Percentiles rank a stretch among this genome's conserved stretches.
These are phyloP conservation scores for Philhelius pedissequus DNA, from an alignment of 2,888 invertebrate species.

Conservation along the genomic window DNA sequence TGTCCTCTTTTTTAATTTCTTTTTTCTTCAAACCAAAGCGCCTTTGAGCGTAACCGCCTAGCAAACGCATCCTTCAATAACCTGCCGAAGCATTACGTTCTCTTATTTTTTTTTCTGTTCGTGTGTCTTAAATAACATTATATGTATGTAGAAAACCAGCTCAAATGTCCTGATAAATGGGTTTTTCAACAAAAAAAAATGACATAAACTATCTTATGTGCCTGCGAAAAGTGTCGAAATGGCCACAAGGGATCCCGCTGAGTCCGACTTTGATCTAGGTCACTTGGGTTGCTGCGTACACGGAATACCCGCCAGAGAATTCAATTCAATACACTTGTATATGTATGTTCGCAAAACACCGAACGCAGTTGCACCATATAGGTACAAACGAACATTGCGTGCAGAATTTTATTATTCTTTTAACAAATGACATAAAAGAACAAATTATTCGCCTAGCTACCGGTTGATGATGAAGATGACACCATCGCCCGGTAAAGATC, in stretches of 20 bases:
- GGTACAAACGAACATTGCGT: constrained; percentile 28
- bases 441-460: constrained; percentile 63
- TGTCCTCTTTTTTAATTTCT: constrained; percentile 48
- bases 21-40: constrained; percentile 52
- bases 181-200: constrained; percentile 40
- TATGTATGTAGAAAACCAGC: constrained; percentile 64
- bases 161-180: constrained; percentile 72
- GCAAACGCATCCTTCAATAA: constrained; percentile 41
- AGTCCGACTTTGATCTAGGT: constrained; percentile 72
- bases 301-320: constrained; percentile 70
- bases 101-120: constrained; percentile 31
- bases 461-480: constrained; percentile 63
- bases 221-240: constrained; percentile 74
- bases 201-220: constrained; percentile 62
- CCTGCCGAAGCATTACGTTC: neutral
- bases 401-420: constrained; percentile 23
- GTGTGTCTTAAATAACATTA: constrained; percentile 58
- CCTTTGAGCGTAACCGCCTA: constrained; percentile 68
- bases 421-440: constrained; percentile 47
- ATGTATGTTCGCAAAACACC: constrained; percentile 33
- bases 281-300: constrained; percentile 50
- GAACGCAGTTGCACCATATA: constrained; percentile 26
- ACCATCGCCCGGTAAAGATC: constrained; percentile 42
- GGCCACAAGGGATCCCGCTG: constrained; percentile 73
- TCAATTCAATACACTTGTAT: constrained; percentile 53